These are phyloP conservation scores for Hippopotamyrus pictus DNA, from an alignment of 2,797 vertebrate species.

Conservation along the genomic window DNA sequence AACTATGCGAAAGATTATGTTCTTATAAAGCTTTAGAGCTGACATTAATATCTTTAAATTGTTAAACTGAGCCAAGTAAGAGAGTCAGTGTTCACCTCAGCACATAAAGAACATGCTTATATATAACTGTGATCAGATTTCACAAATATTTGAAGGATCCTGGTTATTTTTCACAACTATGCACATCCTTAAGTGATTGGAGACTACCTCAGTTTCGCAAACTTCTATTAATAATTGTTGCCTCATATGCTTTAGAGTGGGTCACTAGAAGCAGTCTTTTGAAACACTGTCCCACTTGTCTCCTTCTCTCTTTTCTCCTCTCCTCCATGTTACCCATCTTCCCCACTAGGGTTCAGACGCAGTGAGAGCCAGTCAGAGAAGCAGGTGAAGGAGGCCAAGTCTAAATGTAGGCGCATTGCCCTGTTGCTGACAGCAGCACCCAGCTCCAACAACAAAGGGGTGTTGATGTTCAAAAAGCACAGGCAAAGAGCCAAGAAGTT, in stretches of 20 bases:
- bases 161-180: background rate
- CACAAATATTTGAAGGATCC: background rate
- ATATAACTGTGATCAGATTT: background rate
- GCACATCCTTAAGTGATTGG: background rate
- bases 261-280: conserved; percentile 22
- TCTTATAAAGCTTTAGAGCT: background rate
- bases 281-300: conserved; percentile 17
- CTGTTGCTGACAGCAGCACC: conserved; percentile 82
- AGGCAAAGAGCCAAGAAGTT: conserved; percentile 89
- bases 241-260: conserved; percentile 17
- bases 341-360: conserved; percentile 77
- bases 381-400: conserved; percentile 94
- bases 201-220: conserved; percentile 18
- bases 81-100: background rate
- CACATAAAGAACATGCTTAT: background rate
- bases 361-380: conserved; percentile 94
- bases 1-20: background rate
- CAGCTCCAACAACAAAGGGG: conserved; percentile 91
- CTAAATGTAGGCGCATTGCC: conserved; percentile 98
- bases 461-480: conserved; percentile 98
- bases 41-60: background rate
- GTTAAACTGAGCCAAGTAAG: background rate
- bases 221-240: conserved; percentile 33
- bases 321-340: conserved; percentile 2
- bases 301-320: background rate